Conservation (phyloP, 1,140 invertebrate genomes). For the Dendroctonus valens region DNA sequence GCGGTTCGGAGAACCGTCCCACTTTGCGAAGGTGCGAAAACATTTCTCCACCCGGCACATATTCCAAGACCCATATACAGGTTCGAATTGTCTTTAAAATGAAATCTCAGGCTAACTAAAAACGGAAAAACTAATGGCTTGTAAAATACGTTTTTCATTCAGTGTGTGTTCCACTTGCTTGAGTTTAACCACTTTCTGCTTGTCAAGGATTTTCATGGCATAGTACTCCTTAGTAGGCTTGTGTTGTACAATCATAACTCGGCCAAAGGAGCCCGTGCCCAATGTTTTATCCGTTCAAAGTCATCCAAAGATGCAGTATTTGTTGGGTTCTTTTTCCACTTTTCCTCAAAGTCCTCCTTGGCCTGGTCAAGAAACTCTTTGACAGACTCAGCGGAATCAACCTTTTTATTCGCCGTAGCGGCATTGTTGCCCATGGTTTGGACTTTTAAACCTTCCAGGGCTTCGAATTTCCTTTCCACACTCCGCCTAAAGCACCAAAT, state of each 20-base stretch:
- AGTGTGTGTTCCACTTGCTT: conserved; percentile 97
- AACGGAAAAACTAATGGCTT: conserved; percentile 98
- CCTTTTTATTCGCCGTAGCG: conserved; percentile 93
- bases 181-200: conserved; percentile 98
- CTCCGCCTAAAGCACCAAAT: conserved; percentile 47
- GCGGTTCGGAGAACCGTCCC: conserved; percentile 93
- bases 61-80: conserved; percentile 98
- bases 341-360: conserved; percentile 98
- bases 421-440: conserved; percentile 96
- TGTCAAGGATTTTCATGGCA: conserved; percentile 99
- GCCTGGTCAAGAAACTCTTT: conserved; percentile 98
- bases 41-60: conserved; percentile 98
- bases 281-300: conserved; percentile 98
- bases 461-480: conserved; percentile 51
- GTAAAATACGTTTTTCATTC: conserved; percentile 96
- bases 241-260: conserved; percentile 99
- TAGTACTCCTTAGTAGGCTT: conserved; percentile 96
- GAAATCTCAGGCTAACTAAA: conserved; percentile 93
- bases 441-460: conserved; percentile 62
- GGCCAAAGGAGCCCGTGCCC: conserved; percentile 98
- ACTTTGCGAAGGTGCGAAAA: conserved; percentile 97
- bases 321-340: conserved; percentile 95
- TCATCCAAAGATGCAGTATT: conserved; percentile 93
- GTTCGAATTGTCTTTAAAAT: conserved; percentile 99
- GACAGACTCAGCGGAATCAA: conserved; percentile 96